Conservation (phyloP, 2,888 invertebrate species). For the Agriotes lineatus region DNA sequence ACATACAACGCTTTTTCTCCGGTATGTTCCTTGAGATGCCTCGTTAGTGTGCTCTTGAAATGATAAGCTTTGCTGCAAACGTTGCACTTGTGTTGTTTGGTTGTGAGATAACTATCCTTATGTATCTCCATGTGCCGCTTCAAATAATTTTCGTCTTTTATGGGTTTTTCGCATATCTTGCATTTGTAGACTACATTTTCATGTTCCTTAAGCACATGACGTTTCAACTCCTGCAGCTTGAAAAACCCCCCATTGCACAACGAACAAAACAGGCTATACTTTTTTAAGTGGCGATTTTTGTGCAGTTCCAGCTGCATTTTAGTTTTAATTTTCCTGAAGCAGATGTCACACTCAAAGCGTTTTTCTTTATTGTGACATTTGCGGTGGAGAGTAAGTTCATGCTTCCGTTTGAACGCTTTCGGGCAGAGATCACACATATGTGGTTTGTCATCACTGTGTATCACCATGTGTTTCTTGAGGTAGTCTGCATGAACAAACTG, state of each 20-base stretch:
- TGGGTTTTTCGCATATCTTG: conserved; percentile 61
- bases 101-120: neutral
- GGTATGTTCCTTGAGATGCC: conserved; percentile 1
- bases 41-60: neutral
- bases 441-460: conserved; percentile 69
- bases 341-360: conserved; percentile 40
- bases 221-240: neutral
- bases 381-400: conserved; percentile 9
- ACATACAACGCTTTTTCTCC: conserved; percentile 28
- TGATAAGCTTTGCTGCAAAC: conserved; percentile 20
- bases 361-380: conserved; percentile 30
- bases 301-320: conserved; percentile 43
- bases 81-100: conserved; percentile 3
- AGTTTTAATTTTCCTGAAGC: conserved; percentile 43
- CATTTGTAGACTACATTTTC: conserved; percentile 51
- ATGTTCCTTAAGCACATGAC: conserved; percentile 20
- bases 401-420: conserved; percentile 54
- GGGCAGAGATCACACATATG: conserved; percentile 65
- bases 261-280: neutral
- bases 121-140: conserved; percentile 34
- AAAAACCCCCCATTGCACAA: conserved; percentile 1
- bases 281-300: conserved; percentile 33
- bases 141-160: conserved; percentile 52
- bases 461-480: conserved; percentile 63
- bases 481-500: conserved; percentile 40